Conservation (phyloP, 2,113 vertebrate genomes). For the Enhydra lutris region DNA sequence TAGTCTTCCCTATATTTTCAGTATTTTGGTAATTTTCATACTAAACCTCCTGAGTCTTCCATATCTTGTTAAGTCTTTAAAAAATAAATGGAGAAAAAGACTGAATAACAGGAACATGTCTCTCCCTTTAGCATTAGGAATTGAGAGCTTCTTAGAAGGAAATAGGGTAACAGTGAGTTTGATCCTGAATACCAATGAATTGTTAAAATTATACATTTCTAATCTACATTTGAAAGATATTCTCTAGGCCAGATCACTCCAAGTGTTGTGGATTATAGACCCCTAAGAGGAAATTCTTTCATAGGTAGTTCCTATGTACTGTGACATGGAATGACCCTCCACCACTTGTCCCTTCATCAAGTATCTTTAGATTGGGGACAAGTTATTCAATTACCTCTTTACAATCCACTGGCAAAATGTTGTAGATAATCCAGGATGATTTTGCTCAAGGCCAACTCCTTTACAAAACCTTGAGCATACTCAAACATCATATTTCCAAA, state of each 20-base stretch:
- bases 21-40: background rate
- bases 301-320: background rate
- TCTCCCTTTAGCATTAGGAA: background rate
- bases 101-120: background rate
- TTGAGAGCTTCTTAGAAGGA: background rate
- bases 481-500: background rate
- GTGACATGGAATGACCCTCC: no score
- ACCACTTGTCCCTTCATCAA: background rate
- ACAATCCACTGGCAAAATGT: background rate
- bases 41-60: background rate
- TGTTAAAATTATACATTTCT: background rate
- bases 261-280: background rate
- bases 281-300: background rate
- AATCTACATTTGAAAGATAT: background rate
- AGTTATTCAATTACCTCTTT: background rate
- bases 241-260: background rate
- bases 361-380: background rate
- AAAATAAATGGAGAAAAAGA: background rate
- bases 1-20: background rate
- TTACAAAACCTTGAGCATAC: background rate
- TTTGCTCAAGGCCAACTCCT: background rate
- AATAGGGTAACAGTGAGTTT: background rate
- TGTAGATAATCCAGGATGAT: background rate
- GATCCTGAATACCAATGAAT: background rate
- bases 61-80: background rate